Base-by-base conservation (phyloP, 2,888 invertebrate genomes). In the Sussaba pulchella region DNA sequence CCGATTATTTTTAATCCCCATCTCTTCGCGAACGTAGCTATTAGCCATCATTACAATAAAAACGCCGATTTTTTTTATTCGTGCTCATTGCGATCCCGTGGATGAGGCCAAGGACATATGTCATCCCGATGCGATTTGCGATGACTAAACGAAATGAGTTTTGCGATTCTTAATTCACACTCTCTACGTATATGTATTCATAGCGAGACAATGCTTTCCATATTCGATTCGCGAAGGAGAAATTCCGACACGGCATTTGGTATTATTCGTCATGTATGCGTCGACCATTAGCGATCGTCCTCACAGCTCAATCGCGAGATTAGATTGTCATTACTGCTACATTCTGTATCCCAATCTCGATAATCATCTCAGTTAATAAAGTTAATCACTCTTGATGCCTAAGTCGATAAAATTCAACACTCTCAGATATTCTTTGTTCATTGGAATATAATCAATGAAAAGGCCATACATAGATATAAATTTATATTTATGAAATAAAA, bases 181-280 rank as follows among this genome's bases (percentile, higher is more conserved):
- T 75, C 61, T 36, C 45, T 36, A 41, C 14, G 14, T 19, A 45
- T 57, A 57, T 45, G 21, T 43, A 24, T 43, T 17, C 31, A 43
- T 52, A 50, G 17, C 52, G 47, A 45, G 14, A 36, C 61, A 54
- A 63, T 70, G 69, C 67, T 78, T 74, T 74, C 64, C 57, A 74
- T 74, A 78, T 57, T 70, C 63, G 63, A 78, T 74, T 57, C 69
- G 64, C 64, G 64, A 78, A 69, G 70, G 69, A 78, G 61, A 72
- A 74, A 78, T 78, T 69, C 76, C 69, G 47, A 64, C 63, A 43
- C 61, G 69, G 31, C n/a, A 45, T 47, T 57, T 57, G 39, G n/a
- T 31, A 64, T 43, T 17, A 78, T 78, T 78, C 73, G 78, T 78
- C 78, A 73, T 73, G 50, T 52, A 43, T 59, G 31, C 50, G 43